A percentile compares a stretch with the other conserved stretches of the same genome.
Evolutionary conservation across 1,140 invertebrate genomes (phyloP).

Genomic region (Ganaspis sp.): DNA sequence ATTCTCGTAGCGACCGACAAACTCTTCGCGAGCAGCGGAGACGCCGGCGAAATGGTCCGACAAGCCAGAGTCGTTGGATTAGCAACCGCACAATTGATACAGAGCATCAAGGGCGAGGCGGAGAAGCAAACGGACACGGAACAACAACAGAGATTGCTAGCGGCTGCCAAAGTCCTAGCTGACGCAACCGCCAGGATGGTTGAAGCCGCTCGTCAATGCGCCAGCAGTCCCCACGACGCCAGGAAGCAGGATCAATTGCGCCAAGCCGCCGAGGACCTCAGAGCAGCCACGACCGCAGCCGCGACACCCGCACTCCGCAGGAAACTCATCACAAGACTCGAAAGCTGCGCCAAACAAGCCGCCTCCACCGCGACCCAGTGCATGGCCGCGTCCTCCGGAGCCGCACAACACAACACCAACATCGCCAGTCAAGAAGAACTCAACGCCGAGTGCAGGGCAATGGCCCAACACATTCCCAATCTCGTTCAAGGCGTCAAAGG

Average conservation of each 20-base stretch:
- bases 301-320: conserved; percentile 87
- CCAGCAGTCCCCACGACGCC: conserved; percentile 89
- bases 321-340: conserved; percentile 86
- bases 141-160: conserved; percentile 90
- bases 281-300: conserved; percentile 91
- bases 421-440: conserved; percentile 83
- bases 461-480: conserved; percentile 88
- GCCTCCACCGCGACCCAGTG: conserved; percentile 93
- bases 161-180: conserved; percentile 94
- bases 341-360: conserved; percentile 90
- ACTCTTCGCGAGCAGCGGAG: conserved; percentile 88
- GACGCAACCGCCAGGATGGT: conserved; percentile 98
- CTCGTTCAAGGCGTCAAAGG: conserved; percentile 89
- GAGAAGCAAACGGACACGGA: conserved; percentile 92
- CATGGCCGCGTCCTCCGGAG: conserved; percentile 89
- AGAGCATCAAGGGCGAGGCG: conserved; percentile 95
- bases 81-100: conserved; percentile 93
- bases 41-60: conserved; percentile 95
- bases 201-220: conserved; percentile 95
- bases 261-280: conserved; percentile 92
- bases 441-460: conserved; percentile 84
- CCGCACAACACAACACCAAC: conserved; percentile 84
- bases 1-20: conserved; percentile 94
- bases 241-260: conserved; percentile 89
- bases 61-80: conserved; percentile 95